phyloP scores from a whole-genome alignment of 2,113 vertebrate genomes.

The Salminus brasiliensis region DNA sequence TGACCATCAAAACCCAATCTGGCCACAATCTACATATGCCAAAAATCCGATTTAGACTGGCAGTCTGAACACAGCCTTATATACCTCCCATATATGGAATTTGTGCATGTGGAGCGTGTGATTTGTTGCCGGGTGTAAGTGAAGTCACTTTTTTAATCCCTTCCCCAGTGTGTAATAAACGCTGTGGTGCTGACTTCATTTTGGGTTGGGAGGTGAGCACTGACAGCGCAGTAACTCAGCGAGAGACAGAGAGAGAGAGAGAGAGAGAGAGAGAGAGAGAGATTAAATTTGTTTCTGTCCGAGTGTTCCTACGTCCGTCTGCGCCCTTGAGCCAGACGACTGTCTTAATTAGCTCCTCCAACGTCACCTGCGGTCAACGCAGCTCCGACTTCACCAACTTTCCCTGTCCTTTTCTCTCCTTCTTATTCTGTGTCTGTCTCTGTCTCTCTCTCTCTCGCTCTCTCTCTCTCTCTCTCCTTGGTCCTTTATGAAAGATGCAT shows the following conservation, averaged over 20 bases:
- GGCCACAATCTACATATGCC: too few relatives aligned
- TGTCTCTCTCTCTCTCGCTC: not conserved
- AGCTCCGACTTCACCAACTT: not conserved
- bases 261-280: not conserved
- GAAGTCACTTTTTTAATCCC: not conserved
- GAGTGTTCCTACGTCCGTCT: not conserved
- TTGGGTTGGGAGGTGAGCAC: not conserved
- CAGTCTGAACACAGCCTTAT: too few relatives aligned
- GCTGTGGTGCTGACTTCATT: not conserved
- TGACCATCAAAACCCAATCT: too few relatives aligned
- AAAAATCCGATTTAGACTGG: too few relatives aligned
- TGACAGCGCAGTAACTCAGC: not conserved
- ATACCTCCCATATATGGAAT: not conserved
- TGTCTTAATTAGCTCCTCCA: not conserved
- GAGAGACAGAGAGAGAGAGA: not conserved
- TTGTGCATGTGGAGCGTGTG: not conserved
- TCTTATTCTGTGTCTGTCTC: too few relatives aligned
- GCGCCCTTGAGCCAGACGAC: constrained; percentile 1
- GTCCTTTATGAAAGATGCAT: not conserved
- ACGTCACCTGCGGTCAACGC: not conserved
- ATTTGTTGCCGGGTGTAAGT: not conserved
- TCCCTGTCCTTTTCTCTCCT: not conserved
- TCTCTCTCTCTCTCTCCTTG: not conserved
- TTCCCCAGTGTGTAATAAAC: not conserved
- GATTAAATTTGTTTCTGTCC: not conserved